Conservation (phyloP, 2,113 vertebrate genomes). For the Microcebus ravelobensis region DNA sequence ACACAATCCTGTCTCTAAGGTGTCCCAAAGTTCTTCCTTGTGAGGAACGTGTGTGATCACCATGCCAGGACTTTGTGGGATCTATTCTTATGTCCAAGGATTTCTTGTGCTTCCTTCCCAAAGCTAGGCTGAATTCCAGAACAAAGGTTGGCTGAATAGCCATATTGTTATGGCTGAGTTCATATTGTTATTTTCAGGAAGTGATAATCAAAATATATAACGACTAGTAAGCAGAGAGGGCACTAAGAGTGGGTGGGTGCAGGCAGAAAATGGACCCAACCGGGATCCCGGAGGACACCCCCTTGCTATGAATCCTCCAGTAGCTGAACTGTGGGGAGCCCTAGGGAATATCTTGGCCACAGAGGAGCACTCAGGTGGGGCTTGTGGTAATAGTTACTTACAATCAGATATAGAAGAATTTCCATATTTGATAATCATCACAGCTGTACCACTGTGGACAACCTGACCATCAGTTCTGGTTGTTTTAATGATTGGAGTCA, state of each 20-base stretch:
- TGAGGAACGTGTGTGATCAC: background rate
- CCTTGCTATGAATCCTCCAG: too few species aligned
- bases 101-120: constrained; percentile 16
- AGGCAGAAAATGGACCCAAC: background rate
- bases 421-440: background rate
- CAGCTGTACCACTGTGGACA: background rate
- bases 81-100: background rate
- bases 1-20: background rate
- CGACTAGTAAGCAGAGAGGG: background rate
- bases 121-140: background rate
- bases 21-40: background rate
- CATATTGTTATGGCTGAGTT: background rate
- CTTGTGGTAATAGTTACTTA: background rate
- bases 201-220: background rate
- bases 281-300: too few species aligned
- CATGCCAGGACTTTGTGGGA: background rate
- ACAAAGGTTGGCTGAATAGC: background rate
- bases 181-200: background rate
- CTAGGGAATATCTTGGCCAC: background rate
- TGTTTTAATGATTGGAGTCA: constrained; percentile 8
- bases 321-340: background rate
- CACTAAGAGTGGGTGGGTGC: background rate
- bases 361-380: background rate
- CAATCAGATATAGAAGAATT: background rate
- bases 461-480: background rate